phyloP scores from a whole-genome alignment of 2,113 vertebrate genomes.

The Chamaetylas fuelleborni region DNA sequence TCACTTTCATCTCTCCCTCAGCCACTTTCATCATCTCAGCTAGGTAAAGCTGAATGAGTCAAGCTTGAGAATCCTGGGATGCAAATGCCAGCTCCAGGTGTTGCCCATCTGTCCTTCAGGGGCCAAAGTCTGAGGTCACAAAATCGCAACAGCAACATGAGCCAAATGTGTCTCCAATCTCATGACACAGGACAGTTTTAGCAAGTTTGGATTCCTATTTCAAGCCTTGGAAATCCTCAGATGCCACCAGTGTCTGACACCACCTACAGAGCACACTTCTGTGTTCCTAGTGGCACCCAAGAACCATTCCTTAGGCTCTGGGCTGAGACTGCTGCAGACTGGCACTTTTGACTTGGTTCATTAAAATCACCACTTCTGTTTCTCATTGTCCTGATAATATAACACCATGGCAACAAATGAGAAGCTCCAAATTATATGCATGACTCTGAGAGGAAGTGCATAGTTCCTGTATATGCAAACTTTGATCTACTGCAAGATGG shows the following conservation, averaged over 20 bases:
- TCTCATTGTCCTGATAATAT: background rate
- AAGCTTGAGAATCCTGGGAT: background rate
- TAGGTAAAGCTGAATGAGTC: background rate
- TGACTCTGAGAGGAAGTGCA: conserved; percentile 36
- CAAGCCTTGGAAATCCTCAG: background rate
- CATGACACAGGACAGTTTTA: background rate
- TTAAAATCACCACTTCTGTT: background rate
- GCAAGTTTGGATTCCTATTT: background rate
- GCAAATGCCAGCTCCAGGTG: background rate
- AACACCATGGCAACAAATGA: conserved; percentile 36
- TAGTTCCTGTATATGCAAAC: background rate
- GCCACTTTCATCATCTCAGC: too few relatives aligned
- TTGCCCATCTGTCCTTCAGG: background rate
- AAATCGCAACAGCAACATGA: accelerated
- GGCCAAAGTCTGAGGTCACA: background rate
- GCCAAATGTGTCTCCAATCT: background rate
- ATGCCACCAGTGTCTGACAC: background rate
- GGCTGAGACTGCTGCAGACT: background rate
- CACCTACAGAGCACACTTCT: background rate
- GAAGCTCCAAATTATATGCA: background rate
- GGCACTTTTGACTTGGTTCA: background rate
- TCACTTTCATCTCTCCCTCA: background rate
- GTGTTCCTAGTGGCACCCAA: background rate
- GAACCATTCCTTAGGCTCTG: background rate
- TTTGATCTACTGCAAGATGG: conserved; percentile 34